Base-by-base conservation (phyloP, 2,888 invertebrate species). In the Stenoptilia bipunctidactyla region DNA sequence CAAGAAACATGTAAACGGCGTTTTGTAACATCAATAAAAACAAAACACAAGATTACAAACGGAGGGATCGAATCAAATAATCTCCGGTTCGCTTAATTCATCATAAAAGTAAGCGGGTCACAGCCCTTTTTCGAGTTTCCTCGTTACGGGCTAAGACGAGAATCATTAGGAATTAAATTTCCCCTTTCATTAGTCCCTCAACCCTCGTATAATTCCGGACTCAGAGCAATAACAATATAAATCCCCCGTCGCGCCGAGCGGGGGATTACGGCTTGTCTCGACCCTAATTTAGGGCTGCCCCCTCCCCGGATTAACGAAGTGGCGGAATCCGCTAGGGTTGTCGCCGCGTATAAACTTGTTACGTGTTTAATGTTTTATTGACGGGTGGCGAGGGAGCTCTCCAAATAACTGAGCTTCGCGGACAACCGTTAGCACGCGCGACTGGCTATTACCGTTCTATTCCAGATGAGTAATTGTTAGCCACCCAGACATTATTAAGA, bases 161-260 rank as follows among this genome's bases (percentile, higher is more conserved):
- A 82, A 83, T 83, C 83, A 83, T 83, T 83, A 83, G 80, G 83
- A 82, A 82, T 83, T 83, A 83, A 83, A 83, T 83, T 82, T 83
- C 82, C 83, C 82, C 82, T 83, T 83, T 83, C 82, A 83, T 83
- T 83, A 83, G 83, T 83, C 83, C 82, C 83, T 80, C 82, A 82
- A 82, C 82, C 83, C 82, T 83, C 83, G 82, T 82, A 82, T 82
- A 82, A 82, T 80, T 80, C 83, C 79, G 83, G 82, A 83, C 82
- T 76, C 79, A 71, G 75, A 79, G 82, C 82, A 83, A 83, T 83
- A 82, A 83, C 83, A 83, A 83, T 83, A 82, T 82, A 82, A 82
- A 82, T 83, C 83, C 83, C 83, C 83, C 79, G 82, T 79, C 80
- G 82, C 82, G 82, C 71, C 79, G 80, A 76, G 72, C 80, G 74